Conservation (phyloP, 2,113 vertebrate genomes). For the Xiphophorus maculatus region DNA sequence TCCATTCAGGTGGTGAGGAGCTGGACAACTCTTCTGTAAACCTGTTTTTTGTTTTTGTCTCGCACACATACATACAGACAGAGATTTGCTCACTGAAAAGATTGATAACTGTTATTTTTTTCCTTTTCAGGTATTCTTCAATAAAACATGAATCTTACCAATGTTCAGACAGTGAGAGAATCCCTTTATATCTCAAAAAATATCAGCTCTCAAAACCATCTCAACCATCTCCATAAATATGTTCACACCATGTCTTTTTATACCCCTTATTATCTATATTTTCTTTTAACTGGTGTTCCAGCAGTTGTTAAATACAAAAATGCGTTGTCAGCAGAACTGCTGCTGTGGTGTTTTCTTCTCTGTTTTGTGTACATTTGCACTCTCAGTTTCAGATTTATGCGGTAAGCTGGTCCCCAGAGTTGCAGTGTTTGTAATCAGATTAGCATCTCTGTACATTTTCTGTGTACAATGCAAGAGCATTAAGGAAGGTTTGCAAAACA, state of each 20-base stretch:
- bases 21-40: slow-evolving; percentile 3
- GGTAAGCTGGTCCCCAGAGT: slow-evolving; percentile 37
- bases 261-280: slow-evolving; percentile 5
- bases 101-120: slow-evolving; percentile 31
- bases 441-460: slow-evolving; percentile 45
- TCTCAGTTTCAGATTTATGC: slow-evolving; percentile 30
- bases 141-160: slow-evolving; percentile 43
- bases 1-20: slow-evolving; percentile 54
- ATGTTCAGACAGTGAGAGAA: slow-evolving; percentile 40
- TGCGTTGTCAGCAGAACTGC: slow-evolving; percentile 26
- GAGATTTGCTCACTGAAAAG: neutral
- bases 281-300: neutral
- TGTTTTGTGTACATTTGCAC: slow-evolving; percentile 10
- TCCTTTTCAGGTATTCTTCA: slow-evolving; percentile 42
- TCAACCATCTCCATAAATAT: slow-evolving; percentile 23
- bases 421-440: slow-evolving; percentile 70
- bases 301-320: slow-evolving; percentile 21
- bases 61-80: neutral
- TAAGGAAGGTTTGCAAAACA: slow-evolving; percentile 47
- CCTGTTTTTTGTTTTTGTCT: neutral
- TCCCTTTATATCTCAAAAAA: slow-evolving; percentile 18
- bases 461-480: slow-evolving; percentile 46
- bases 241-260: slow-evolving; percentile 10
- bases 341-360: slow-evolving; percentile 3
- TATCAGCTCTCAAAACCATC: neutral